Conservation (phyloP, 2,113 vertebrate species). For the Sorex araneus region DNA sequence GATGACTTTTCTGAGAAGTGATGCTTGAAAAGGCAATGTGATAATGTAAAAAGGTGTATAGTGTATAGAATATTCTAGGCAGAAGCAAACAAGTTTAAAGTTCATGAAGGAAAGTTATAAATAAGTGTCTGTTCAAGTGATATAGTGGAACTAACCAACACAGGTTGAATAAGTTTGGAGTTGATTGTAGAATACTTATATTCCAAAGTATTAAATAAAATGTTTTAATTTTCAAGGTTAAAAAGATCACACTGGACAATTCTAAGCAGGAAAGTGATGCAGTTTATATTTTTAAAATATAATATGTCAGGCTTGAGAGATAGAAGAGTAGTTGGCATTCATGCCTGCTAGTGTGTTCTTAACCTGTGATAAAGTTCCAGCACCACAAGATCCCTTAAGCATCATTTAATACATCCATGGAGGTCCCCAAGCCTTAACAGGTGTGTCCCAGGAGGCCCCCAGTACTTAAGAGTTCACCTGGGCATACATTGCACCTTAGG, state of each 20-base stretch:
- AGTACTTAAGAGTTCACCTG: too few relatives aligned
- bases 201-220: not conserved
- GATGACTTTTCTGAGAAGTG: not conserved
- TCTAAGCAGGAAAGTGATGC: not conserved
- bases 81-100: not conserved
- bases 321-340: too few relatives aligned
- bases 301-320: not conserved
- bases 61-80: not conserved
- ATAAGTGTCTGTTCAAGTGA: not conserved
- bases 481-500: too few relatives aligned
- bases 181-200: not conserved
- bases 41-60: not conserved
- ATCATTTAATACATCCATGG: too few relatives aligned
- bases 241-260: not conserved
- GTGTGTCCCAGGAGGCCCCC: too few relatives aligned
- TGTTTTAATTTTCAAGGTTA: too few relatives aligned
- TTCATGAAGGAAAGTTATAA: not conserved
- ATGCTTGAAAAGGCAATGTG: not conserved
- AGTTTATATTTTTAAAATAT: not conserved
- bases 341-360: too few relatives aligned
- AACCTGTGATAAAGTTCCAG: too few relatives aligned
- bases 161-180: not conserved
- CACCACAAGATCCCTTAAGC: too few relatives aligned
- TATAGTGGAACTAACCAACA: not conserved
- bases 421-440: too few relatives aligned